Percentiles rank a stretch among this genome's conserved stretches.
Evolutionary conservation across 2,888 invertebrate species (phyloP).

Genomic region (Amiota mariae): DNA sequence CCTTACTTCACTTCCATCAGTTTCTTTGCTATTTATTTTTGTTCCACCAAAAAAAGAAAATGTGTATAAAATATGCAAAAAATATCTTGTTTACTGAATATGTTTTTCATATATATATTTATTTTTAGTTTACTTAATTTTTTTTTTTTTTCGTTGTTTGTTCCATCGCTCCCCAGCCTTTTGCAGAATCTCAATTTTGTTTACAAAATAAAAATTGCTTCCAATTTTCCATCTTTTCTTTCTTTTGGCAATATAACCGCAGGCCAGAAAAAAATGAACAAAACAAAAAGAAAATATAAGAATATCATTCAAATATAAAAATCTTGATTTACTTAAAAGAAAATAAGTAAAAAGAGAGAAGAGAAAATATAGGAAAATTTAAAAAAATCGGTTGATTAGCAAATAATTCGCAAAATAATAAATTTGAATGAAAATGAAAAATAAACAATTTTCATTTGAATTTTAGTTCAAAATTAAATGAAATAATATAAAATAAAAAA

Average conservation of each 20-base stretch:
- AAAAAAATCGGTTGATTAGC: not conserved
- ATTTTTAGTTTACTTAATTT: slow-evolving; percentile 4
- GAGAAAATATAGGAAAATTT: not conserved
- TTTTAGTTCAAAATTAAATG: not conserved
- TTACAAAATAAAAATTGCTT: too few species aligned
- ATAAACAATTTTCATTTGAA: slow-evolving; percentile 5
- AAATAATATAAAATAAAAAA: too few species aligned
- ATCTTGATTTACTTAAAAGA: not conserved
- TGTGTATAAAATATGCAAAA: not conserved
- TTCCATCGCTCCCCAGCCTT: not conserved
- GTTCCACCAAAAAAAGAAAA: not conserved
- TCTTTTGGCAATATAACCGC: not conserved
- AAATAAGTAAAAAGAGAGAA: not conserved
- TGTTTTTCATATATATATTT: slow-evolving; percentile 2
- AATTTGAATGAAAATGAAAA: not conserved
- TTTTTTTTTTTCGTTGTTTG: slow-evolving; percentile 6
- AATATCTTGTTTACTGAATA: slow-evolving; percentile 12
- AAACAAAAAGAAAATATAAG: not conserved
- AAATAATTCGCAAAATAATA: slow-evolving; percentile 15
- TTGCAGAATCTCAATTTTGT: not conserved
- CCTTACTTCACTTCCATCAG: slow-evolving; percentile 1
- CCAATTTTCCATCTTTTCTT: not conserved
- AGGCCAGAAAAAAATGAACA: not conserved
- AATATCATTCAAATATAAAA: not conserved
- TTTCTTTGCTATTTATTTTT: not conserved